Conservation (phyloP, 1,140 invertebrate species). For the Drosophila malerkotliana region DNA sequence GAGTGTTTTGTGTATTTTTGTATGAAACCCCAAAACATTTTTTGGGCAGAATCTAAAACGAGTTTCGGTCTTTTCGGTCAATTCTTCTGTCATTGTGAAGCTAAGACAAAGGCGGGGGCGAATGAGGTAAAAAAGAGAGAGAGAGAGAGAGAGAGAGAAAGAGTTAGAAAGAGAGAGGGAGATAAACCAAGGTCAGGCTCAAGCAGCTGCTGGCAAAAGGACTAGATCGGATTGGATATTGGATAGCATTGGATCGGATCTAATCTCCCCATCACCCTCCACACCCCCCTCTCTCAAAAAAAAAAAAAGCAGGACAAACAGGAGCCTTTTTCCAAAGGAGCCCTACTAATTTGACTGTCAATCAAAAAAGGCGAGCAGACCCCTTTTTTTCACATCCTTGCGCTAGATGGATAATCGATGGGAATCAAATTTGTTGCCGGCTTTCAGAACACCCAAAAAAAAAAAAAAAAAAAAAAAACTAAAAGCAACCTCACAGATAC, state of each 20-base stretch:
- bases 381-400: conserved; percentile 10
- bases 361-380: conserved; percentile 59
- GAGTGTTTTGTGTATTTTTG: neutral
- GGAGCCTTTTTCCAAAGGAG: neutral
- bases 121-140: too few relatives aligned
- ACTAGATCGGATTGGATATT: conserved; percentile 17
- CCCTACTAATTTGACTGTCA: conserved; percentile 78
- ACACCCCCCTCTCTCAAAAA: conserved; percentile 11
- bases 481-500: neutral
- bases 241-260: neutral
- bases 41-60: neutral
- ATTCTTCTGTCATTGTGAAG: conserved; percentile 15
- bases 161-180: conserved; percentile 26
- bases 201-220: conserved; percentile 4
- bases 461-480: too few relatives aligned
- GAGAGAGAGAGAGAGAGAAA: neutral
- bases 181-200: conserved; percentile 49
- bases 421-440: conserved; percentile 73
- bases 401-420: conserved; percentile 67
- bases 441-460: conserved; percentile 9
- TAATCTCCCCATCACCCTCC: conserved; percentile 3
- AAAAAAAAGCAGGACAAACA: neutral
- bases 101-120: conserved; percentile 43
- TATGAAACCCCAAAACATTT: neutral
- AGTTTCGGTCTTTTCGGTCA: neutral